Conservation (phyloP, 2,888 invertebrate genomes). For the Drosophila quinaria region DNA sequence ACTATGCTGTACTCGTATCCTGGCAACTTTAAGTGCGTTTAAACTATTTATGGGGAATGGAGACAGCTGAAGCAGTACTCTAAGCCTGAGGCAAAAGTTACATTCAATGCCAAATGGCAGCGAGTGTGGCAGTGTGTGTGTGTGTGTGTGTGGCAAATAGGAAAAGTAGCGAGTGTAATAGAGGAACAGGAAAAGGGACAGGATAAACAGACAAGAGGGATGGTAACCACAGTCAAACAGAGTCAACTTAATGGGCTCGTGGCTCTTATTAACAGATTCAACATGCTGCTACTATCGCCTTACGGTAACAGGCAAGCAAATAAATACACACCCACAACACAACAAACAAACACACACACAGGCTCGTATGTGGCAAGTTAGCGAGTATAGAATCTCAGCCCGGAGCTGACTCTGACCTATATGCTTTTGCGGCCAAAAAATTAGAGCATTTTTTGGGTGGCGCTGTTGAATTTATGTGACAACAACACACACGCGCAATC, state of each 20-base stretch:
- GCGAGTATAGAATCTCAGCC: constrained; percentile 34
- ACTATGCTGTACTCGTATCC: constrained; percentile 15
- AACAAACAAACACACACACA: constrained; percentile 18
- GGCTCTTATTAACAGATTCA: constrained; percentile 75
- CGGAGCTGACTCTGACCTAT: constrained; percentile 54
- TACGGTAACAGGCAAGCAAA: constrained; percentile 27
- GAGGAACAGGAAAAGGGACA: constrained; percentile 3
- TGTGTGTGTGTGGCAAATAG: constrained; percentile 1
- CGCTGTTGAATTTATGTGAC: constrained; percentile 47
- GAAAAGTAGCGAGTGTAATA: constrained; percentile 9
- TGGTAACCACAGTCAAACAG: constrained; percentile 38
- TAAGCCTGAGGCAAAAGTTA: constrained; percentile 44
- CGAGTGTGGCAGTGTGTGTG: not conserved
- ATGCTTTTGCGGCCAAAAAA: constrained; percentile 32
- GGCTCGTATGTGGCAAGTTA: constrained; percentile 16
- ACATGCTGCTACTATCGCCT: constrained; percentile 42
- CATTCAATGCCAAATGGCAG: constrained; percentile 53
- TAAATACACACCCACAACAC: constrained; percentile 15
- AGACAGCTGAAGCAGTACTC: not conserved
- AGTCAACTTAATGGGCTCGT: constrained; percentile 70
- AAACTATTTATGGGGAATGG: constrained; percentile 56
- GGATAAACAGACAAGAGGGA: constrained; percentile 3
- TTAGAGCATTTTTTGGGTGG: constrained; percentile 48
- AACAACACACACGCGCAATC: constrained; percentile 31
- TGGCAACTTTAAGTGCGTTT: constrained; percentile 60